phyloP scores from a whole-genome alignment of 2,797 vertebrate species.

The Siniperca undulata region DNA sequence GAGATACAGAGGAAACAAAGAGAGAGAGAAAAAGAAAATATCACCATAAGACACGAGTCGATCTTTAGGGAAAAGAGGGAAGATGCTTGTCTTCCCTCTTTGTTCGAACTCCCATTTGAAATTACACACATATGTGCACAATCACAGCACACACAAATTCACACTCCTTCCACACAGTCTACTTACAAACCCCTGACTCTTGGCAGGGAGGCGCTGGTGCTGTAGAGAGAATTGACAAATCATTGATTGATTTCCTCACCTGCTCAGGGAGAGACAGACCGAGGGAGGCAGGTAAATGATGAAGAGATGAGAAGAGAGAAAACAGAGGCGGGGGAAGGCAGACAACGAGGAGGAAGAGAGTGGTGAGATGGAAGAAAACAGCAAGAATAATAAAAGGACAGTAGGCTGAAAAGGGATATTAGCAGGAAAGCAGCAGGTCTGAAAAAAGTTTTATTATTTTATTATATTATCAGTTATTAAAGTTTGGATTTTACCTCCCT shows the following conservation, averaged over 20 bases:
- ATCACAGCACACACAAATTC: not conserved
- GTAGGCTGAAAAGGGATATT: constrained; percentile 16
- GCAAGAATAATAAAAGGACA: constrained; percentile 52
- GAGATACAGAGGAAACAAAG: constrained; percentile 22
- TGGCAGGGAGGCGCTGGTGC: constrained; percentile 36
- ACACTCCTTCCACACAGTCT: not conserved
- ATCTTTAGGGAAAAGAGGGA: constrained; percentile 30
- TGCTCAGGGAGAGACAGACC: constrained; percentile 31
- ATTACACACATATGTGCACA: constrained; percentile 14
- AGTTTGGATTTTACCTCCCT: not conserved
- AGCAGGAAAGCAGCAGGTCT: not conserved
- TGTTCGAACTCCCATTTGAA: constrained; percentile 50
- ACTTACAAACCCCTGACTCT: constrained; percentile 14
- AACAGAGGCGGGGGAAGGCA: constrained; percentile 21
- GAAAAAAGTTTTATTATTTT: not conserved
- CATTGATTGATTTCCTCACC: constrained; percentile 75
- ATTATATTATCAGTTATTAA: not conserved
- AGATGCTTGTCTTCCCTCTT: constrained; percentile 44
- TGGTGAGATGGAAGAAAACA: constrained; percentile 32
- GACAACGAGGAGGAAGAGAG: not conserved
- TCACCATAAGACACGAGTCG: constrained; percentile 13
- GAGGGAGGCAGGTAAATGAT: constrained; percentile 55
- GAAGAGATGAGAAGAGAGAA: constrained; percentile 44
- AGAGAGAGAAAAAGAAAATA: constrained; percentile 20
- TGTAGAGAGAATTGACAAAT: constrained; percentile 62